Evolutionary conservation across 2,888 invertebrate species (phyloP).

Genomic region (Lithosia quadra): DNA sequence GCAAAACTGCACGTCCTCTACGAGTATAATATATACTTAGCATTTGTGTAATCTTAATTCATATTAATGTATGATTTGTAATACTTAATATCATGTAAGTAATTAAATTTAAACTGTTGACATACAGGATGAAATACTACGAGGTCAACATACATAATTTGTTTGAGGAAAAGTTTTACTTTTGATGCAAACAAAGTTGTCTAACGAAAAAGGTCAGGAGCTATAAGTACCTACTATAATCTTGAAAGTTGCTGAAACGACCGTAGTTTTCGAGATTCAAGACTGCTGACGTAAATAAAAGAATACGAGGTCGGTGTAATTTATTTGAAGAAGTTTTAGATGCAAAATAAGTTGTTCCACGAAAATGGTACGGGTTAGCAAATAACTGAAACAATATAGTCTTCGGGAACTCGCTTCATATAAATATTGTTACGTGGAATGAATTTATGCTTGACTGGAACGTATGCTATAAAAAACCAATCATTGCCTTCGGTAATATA

Average conservation of each 20-base stretch:
- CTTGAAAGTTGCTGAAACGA: conserved; percentile 4
- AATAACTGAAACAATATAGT: neutral
- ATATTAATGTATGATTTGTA: conserved; percentile 15
- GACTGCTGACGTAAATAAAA: conserved; percentile 1
- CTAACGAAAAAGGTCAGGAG: neutral
- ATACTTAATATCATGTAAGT: conserved; percentile 17
- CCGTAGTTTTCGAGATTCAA: conserved; percentile 4
- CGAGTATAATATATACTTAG: neutral
- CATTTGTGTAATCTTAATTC: conserved; percentile 18
- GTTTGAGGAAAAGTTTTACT: neutral
- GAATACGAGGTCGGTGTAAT: neutral
- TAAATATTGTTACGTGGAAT: neutral
- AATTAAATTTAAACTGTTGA: conserved; percentile 5
- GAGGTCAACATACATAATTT: conserved; percentile 4
- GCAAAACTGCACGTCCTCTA: conserved; percentile 31
- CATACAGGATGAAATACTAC: neutral
- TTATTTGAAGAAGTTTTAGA: conserved; percentile 1
- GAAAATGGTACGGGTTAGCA: conserved; percentile 23
- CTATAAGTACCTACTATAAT: conserved; percentile 2
- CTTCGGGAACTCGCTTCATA: neutral
- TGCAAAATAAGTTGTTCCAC: neutral
- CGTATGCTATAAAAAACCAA: neutral
- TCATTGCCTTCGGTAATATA: neutral
- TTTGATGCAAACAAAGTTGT: conserved; percentile 1
- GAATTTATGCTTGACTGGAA: neutral